These are phyloP conservation scores for Micromys minutus DNA, from an alignment of 2,113 vertebrate species.

Conservation along the genomic window DNA sequence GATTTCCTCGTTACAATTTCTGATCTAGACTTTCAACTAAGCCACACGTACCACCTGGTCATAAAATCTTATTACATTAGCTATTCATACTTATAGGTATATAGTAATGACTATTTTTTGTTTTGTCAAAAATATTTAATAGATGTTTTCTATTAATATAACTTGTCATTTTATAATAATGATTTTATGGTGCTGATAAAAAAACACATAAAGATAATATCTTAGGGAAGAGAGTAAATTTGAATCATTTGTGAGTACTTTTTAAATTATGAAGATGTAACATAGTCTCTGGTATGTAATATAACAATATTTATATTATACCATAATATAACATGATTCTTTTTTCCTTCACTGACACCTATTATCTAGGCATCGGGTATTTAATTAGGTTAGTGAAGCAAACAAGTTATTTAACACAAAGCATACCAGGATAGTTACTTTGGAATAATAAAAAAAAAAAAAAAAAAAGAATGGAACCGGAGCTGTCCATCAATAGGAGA, in stretches of 20 bases:
- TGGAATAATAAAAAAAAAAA: no score
- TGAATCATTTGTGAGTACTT: not conserved
- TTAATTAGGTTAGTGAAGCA: conserved; percentile 1
- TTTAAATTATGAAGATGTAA: not conserved
- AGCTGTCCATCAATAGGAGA: not conserved
- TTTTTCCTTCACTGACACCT: conserved; percentile 5
- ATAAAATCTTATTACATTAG: not conserved
- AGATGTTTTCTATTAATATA: not conserved
- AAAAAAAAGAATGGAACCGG: not conserved
- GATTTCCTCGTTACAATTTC: not conserved
- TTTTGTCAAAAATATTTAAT: conserved; percentile 2
- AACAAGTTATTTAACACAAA: not conserved
- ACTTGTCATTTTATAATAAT: not conserved
- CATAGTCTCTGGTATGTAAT: not conserved
- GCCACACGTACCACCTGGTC: not conserved
- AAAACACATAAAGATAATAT: not conserved
- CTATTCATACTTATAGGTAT: not conserved
- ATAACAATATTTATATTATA: not conserved
- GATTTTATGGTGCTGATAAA: not conserved
- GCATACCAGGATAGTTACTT: not conserved
- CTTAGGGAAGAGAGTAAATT: not conserved
- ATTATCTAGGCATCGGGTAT: not conserved
- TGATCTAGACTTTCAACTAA: not conserved
- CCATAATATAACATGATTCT: not conserved
- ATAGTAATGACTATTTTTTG: not conserved